Percentiles rank a stretch among this genome's conserved stretches.
These are phyloP conservation scores for Leiothrix lutea DNA, from an alignment of 2,113 vertebrate species.

Conservation along the genomic window DNA sequence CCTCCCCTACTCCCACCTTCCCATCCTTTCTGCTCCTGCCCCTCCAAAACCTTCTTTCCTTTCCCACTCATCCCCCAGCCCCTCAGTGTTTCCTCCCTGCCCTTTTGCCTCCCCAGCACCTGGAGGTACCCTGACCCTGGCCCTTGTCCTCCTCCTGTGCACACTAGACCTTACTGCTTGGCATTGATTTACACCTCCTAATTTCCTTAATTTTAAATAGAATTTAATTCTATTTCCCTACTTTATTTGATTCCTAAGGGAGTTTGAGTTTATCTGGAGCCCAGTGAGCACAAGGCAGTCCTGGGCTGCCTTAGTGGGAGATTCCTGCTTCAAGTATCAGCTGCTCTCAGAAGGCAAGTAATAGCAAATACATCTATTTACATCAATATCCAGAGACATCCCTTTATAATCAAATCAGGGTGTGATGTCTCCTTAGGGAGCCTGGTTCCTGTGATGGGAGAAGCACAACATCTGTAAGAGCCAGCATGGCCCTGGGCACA, in stretches of 20 bases:
- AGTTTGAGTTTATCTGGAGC: background rate
- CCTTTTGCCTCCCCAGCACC: background rate
- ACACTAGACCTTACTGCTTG: background rate
- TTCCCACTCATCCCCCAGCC: background rate
- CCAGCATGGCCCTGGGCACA: rapidly evolving
- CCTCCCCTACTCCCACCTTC: background rate
- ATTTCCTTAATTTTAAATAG: no score
- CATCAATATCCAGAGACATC: background rate
- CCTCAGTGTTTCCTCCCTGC: background rate
- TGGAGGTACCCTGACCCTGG: background rate
- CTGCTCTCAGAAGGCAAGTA: background rate
- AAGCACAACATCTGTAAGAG: rapidly evolving
- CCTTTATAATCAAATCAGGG: background rate
- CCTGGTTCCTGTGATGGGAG: background rate
- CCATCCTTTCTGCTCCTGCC: background rate
- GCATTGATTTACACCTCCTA: background rate
- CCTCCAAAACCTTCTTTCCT: background rate
- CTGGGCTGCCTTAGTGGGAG: background rate
- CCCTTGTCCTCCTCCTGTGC: background rate
- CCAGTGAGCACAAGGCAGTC: background rate
- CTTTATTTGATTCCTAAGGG: background rate
- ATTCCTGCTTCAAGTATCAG: background rate
- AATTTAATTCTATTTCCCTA: background rate
- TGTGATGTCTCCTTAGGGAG: background rate
- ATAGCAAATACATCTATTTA: no score